Percentiles rank a stretch among this genome's conserved stretches.
These are phyloP conservation scores for Gastrophysa polygoni DNA, from an alignment of 2,888 invertebrate species.

Conservation along the genomic window DNA sequence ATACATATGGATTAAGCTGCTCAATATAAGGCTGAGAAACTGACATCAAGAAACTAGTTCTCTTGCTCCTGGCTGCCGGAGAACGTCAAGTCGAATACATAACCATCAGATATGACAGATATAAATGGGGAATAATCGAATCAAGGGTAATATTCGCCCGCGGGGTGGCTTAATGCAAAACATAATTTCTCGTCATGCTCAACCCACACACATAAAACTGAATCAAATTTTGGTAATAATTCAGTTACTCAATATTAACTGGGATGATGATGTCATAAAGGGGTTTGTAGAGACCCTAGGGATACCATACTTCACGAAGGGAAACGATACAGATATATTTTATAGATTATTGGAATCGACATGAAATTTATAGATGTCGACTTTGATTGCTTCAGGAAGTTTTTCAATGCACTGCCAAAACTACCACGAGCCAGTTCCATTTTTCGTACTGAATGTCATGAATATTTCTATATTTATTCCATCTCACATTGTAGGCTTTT, in stretches of 20 bases:
- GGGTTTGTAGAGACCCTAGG: slow-evolving; percentile 43
- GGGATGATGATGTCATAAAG: slow-evolving; percentile 48
- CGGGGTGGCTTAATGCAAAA: slow-evolving; percentile 47
- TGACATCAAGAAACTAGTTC: no score
- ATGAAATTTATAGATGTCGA: slow-evolving; percentile 2
- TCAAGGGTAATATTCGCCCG: slow-evolving; percentile 45
- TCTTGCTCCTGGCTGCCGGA: not conserved
- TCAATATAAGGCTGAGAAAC: no score
- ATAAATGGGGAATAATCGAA: slow-evolving; percentile 40
- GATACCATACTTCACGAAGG: slow-evolving; percentile 39
- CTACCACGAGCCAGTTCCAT: no score
- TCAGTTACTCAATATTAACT: slow-evolving; percentile 50
- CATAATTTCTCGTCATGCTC: slow-evolving; percentile 54
- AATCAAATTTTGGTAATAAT: slow-evolving; percentile 52
- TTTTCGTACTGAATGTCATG: no score
- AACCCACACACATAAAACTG: slow-evolving; percentile 50
- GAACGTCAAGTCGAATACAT: not conserved
- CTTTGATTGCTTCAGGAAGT: slow-evolving; percentile 36
- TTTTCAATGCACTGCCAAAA: no score
- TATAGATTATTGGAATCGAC: not conserved
- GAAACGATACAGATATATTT: slow-evolving; percentile 36
- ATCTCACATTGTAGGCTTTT: no score
- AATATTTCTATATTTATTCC: no score
- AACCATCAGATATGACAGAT: not conserved
- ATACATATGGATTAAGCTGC: no score